Evolutionary conservation across 2,797 vertebrate genomes (phyloP), one percentile per base, ranked within the genome.

Genomic region (Vultur gryphus): DNA sequence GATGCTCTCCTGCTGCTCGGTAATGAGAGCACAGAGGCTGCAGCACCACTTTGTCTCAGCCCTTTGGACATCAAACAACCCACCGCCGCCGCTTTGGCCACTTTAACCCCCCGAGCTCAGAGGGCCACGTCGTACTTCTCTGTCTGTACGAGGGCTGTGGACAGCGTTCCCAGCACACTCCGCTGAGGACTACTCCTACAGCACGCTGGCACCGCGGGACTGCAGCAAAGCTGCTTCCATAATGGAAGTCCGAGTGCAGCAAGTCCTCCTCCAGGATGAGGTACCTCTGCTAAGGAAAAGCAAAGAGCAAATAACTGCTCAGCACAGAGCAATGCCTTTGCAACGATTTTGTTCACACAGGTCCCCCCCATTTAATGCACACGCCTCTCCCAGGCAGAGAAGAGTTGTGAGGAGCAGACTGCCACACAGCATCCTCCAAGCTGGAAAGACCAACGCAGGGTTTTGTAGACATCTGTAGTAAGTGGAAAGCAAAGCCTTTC

Each of bases 41-140:
- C 80, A 79, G 90, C 88, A 75, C 64, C 31, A 5, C 61, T 78
- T 57, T 39, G 49, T 71, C 85, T 33, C 2, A 0, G 59, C 31
- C 18, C 64, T 57, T 77, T 26, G 66, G n/a, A 26, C 67, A 77
- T 24, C 44, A 69, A 76, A 66, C 0, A 9, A 70, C 13, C 16
- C 37, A 55, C 48, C 0, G 5, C 67, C 0, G 29, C 0, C 0
- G 2, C 70, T 61, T 70, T 78, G 66, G 43, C 54, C 0, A 0
- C 43, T 57, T 84, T 86, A 41, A 0, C 5, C 0, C 0, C 28
- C 8, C 1, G 1, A 62, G 59, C 76, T 79, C 67, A 16, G 52
- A 55, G 72, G 31, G 72, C 71, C 28, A 64, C 8, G 3, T 75
- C 0, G 0, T 29, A 13, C 67, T 75, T 44, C 79, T 37, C 59